Conservation (phyloP, 37 sponge, comb jelly and placozoan genomes). For the Hexactinellida sp. region DNA sequence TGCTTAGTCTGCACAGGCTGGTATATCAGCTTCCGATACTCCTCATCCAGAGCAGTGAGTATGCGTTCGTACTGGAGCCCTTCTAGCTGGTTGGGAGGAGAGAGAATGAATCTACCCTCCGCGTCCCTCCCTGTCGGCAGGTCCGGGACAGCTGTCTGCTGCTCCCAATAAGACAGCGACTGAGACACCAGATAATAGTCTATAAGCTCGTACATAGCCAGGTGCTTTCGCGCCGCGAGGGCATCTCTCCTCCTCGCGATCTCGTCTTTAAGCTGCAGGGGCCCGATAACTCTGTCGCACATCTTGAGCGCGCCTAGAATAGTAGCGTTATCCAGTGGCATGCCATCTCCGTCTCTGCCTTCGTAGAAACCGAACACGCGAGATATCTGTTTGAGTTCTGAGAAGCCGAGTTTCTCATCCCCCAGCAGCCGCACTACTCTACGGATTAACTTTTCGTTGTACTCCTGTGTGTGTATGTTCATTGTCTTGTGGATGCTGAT, state of each 20-base stretch:
- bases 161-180: background rate
- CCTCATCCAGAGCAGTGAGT: background rate
- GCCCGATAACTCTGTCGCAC: background rate
- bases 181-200: background rate
- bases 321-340: background rate
- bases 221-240: background rate
- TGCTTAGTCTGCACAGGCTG: background rate
- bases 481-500: background rate
- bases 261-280: background rate
- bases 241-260: background rate
- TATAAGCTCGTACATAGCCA: background rate
- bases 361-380: background rate
- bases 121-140: background rate
- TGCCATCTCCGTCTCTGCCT: background rate
- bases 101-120: background rate
- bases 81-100: background rate
- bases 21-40: background rate
- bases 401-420: background rate
- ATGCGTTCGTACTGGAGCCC: background rate
- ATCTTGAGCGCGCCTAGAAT: background rate
- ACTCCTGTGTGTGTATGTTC: background rate
- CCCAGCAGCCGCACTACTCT: background rate
- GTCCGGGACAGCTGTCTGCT: background rate
- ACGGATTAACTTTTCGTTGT: background rate
- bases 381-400: background rate